Evolutionary conservation across 2,113 vertebrate species (phyloP), one percentile per base, ranked within the genome.

Genomic region (Oryzias celebensis): DNA sequence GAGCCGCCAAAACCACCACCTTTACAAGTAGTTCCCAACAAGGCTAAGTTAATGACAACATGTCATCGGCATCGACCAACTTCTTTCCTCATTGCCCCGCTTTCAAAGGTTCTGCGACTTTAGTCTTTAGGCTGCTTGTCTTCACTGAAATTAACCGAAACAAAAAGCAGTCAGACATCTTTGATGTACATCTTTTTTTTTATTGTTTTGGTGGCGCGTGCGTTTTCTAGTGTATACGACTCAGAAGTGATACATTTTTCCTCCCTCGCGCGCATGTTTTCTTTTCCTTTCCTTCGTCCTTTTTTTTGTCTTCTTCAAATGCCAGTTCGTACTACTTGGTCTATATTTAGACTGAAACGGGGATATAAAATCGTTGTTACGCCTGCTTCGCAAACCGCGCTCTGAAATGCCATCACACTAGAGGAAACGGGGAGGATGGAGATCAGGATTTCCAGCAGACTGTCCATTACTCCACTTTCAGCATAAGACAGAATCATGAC

Each of bases 31-130:
- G 85, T 82, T 83, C 68, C 75, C 73, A 82, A 83, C 82, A 72
- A 23, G 62, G 88, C 82, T 78, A 85, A 90, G 85, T 89, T 84
- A 85, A 88, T 78, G 87, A 88, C 84, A 90, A 78, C 90, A 77
- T 85, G 87, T 84, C 85, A 77, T 73, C 66, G 79, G 83, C 82
- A 73, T 84, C 82, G 81, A 84, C 85, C 64, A 91, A 91, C 90
- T 91, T 91, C 88, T 90, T 66, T 75, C 64, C 72, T 72, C 80
- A 66, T 80, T 66, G 42, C 74, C 58, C 69, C 49, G 79, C 81
- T 78, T 69, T 68, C 63, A 62, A 83, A 63, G 79, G 17, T 61
- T 66, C 58, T 71, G 44, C 72, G 68, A 79, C 77, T 84, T 79
- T 62, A 56, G 1, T 20, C 49, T 28, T 28, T 28, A 20, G 20